Evolutionary conservation across 2,797 vertebrate species (phyloP), one percentile per base, ranked within the genome.

Genomic region (Melanotaenia boesemani): DNA sequence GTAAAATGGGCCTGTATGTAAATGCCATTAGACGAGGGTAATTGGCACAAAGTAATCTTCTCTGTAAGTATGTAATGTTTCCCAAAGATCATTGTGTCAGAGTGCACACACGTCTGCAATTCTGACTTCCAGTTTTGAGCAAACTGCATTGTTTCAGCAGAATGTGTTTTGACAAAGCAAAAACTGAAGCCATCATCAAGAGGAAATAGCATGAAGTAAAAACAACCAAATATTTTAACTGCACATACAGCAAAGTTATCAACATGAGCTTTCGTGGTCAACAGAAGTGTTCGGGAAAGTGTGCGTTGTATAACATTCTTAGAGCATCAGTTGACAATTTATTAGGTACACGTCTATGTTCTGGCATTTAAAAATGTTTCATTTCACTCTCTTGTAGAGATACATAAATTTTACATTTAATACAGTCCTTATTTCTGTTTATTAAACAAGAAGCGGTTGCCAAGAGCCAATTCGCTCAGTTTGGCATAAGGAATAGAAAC

Each of bases 101-200:
- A 2, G 13, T 22, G 41, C 16, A 37, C 46, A 52, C 34, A 67
- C 12, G 20, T 30, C 37, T 0, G 24, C 55, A 86, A 84, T 22
- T 16, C 22, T 18, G 44, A 87, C 87, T 87, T 87, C 83, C 82
- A 88, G 63, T 82, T 89, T 79, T 60, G 22, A 63, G 58, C 0
- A 0, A 41, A 68, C 57, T 9, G 0, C 62, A 68, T 62, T 69
- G 74, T 85, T 83, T 82, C 63, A 76, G 24, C n/a, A 68, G 32
- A 52, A 34, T 2, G 10, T 12, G 37, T 4, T 36, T 70, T 70
- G 65, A 85, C 78, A 75, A 86, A 79, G 70, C 69, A 70, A 72
- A 70, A 24, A 32, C 41, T 1, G 11, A 24, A 30, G 65, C 67
- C 61, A 70, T 63, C 52, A 52, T 59, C 20, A 13, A 72, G 73